phyloP scores from a whole-genome alignment of 2,888 invertebrate genomes.

The Tineola bisselliella region DNA sequence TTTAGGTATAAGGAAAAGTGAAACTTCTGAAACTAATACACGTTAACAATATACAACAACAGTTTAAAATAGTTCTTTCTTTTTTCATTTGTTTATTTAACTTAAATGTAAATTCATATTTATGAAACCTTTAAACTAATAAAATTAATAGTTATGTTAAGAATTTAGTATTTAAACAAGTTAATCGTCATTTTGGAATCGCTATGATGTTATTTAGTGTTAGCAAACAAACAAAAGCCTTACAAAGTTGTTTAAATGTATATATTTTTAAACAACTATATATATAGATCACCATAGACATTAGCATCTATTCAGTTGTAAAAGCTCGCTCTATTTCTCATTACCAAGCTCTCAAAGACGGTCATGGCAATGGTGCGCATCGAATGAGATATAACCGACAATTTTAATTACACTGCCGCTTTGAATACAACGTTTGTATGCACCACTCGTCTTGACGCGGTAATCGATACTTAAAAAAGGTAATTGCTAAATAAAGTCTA shows the following conservation, averaged over 20 bases:
- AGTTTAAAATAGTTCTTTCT: too few relatives aligned
- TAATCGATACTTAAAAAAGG: constrained; percentile 5
- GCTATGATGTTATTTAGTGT: too few relatives aligned
- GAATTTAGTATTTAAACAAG: too few relatives aligned
- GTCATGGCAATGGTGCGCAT: background rate
- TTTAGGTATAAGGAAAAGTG: background rate
- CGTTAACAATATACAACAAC: too few relatives aligned
- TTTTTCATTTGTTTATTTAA: too few relatives aligned
- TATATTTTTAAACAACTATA: too few relatives aligned
- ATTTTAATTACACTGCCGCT: constrained; percentile 31
- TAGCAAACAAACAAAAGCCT: too few relatives aligned
- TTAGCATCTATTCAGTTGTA: background rate
- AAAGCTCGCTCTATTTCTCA: background rate
- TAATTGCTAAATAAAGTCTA: background rate
- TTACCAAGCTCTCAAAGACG: background rate
- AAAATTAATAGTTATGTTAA: too few relatives aligned
- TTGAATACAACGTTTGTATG: constrained; percentile 31
- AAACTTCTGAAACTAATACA: background rate
- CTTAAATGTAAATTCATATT: too few relatives aligned
- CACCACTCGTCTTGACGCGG: constrained; percentile 20
- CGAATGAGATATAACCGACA: constrained; percentile 15
- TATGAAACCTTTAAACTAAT: too few relatives aligned
- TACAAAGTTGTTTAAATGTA: too few relatives aligned
- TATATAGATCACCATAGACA: background rate
- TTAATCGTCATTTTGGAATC: too few relatives aligned